Evolutionary conservation across 2,113 vertebrate genomes (phyloP).

Genomic region (Sebastes schlegelii): DNA sequence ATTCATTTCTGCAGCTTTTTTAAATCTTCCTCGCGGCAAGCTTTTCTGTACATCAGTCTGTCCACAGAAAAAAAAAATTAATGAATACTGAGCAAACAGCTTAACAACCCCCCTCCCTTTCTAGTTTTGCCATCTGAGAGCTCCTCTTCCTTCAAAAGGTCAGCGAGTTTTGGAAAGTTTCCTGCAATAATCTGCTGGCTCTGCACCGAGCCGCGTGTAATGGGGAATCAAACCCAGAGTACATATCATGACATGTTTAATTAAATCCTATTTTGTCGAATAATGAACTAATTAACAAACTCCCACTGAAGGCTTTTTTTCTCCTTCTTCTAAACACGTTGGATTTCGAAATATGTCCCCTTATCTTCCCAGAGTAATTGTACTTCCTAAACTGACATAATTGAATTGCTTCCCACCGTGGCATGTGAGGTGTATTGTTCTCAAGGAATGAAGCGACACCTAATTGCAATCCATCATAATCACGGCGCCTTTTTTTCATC

Average conservation of each 20-base stretch:
- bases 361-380: slow-evolving; percentile 77
- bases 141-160: slow-evolving; percentile 37
- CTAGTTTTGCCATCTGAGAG: slow-evolving; percentile 4
- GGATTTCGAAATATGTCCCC: slow-evolving; percentile 64
- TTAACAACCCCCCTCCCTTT: neutral
- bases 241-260: slow-evolving; percentile 74
- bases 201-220: slow-evolving; percentile 33
- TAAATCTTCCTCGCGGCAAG: neutral
- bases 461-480: slow-evolving; percentile 71
- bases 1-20: neutral
- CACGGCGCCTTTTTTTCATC: slow-evolving; percentile 59
- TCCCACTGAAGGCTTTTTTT: slow-evolving; percentile 40
- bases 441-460: slow-evolving; percentile 51
- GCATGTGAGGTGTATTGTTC: slow-evolving; percentile 72
- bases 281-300: slow-evolving; percentile 80
- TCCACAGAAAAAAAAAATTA: neutral
- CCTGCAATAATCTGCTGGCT: slow-evolving; percentile 47
- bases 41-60: slow-evolving; percentile 2
- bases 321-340: slow-evolving; percentile 49
- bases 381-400: slow-evolving; percentile 72
- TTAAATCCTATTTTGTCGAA: slow-evolving; percentile 75
- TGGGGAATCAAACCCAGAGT: slow-evolving; percentile 47
- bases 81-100: neutral
- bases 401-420: slow-evolving; percentile 69
- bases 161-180: slow-evolving; percentile 49